These are phyloP conservation scores for Pantelozetes paolii DNA, from an alignment of 2,888 invertebrate genomes.

Conservation along the genomic window DNA sequence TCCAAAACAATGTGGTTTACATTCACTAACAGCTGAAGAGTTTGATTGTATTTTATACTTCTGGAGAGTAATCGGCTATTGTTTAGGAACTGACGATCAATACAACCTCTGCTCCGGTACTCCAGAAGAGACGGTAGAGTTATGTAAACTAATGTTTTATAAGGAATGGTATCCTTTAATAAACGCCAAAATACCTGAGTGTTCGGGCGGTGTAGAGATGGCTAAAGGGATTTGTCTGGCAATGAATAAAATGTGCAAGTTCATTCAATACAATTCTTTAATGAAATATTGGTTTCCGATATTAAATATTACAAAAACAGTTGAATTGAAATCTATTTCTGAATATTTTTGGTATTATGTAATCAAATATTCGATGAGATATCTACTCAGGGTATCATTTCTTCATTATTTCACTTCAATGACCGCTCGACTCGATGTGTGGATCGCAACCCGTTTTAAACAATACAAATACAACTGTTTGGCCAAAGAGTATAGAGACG, in stretches of 20 bases:
- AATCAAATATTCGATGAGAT: neutral
- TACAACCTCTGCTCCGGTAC: constrained; percentile 42
- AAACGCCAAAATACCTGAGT: neutral
- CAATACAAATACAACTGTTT: neutral
- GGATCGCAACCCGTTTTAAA: neutral
- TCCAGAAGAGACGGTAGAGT: constrained; percentile 31
- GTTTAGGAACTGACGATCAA: constrained; percentile 72
- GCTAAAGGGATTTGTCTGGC: constrained; percentile 39
- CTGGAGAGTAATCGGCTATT: constrained; percentile 74
- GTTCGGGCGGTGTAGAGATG: constrained; percentile 25
- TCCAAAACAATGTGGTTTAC: constrained; percentile 63
- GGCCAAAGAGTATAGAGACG: constrained; percentile 24
- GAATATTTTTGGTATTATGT: constrained; percentile 27
- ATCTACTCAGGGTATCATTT: neutral
- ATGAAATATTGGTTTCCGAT: constrained; percentile 39
- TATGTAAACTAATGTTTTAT: constrained; percentile 37
- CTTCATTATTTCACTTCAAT: neutral
- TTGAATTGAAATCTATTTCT: neutral
- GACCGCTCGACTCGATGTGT: neutral
- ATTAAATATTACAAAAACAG: neutral
- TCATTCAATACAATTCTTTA: constrained; percentile 24
- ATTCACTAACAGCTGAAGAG: constrained; percentile 60
- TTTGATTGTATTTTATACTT: constrained; percentile 72
- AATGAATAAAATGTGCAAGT: neutral
- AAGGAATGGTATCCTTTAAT: constrained; percentile 38